These are phyloP conservation scores for Yponomeuta plumbellus DNA, from an alignment of 2,888 invertebrate species.

Conservation along the genomic window DNA sequence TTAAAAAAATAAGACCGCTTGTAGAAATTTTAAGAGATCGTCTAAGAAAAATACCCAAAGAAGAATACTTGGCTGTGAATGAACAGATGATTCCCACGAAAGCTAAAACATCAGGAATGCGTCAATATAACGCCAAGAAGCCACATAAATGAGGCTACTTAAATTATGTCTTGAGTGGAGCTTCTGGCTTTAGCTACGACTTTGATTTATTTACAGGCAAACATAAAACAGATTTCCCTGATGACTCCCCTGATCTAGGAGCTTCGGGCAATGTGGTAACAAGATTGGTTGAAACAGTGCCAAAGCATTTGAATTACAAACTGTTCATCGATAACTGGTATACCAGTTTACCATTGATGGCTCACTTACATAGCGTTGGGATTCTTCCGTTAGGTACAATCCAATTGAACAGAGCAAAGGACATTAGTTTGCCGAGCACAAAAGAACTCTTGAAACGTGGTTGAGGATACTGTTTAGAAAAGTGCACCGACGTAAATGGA, in stretches of 20 bases:
- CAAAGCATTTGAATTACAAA: constrained; percentile 25
- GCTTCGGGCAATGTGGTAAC: constrained; percentile 24
- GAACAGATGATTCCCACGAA: constrained; percentile 15
- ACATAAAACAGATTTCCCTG: constrained; percentile 5
- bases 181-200: constrained; percentile 16
- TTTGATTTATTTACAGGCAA: constrained; percentile 12
- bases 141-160: constrained; percentile 16
- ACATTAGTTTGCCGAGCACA: constrained; percentile 9
- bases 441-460: constrained; percentile 19
- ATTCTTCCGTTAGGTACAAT: constrained; percentile 24
- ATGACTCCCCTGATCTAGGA: constrained; percentile 18
- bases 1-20: constrained; percentile 19
- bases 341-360: constrained; percentile 26
- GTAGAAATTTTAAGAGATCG: constrained; percentile 20
- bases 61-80: constrained; percentile 16
- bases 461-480: constrained; percentile 22
- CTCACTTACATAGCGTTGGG: constrained; percentile 22
- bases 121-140: constrained; percentile 16
- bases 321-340: constrained; percentile 28
- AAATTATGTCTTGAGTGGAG: constrained; percentile 15
- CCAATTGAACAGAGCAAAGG: constrained; percentile 17
- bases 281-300: constrained; percentile 23
- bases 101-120: neutral
- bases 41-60: too few relatives aligned
- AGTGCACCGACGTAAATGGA: constrained; percentile 19